Evolutionary conservation across 2,888 invertebrate species (phyloP).

Genomic region (Thymelicus sylvestris): DNA sequence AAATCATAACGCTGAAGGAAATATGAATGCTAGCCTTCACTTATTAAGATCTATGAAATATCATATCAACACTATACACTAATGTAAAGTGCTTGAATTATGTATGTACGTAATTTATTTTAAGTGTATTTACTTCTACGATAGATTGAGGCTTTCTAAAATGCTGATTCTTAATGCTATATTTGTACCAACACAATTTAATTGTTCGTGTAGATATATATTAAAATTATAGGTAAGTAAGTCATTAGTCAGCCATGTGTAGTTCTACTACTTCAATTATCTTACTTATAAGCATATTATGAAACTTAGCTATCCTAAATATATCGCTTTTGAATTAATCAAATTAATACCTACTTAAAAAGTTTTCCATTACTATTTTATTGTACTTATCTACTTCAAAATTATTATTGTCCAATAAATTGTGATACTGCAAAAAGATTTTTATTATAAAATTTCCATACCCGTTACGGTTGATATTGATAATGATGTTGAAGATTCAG

Average conservation of each 20-base stretch:
- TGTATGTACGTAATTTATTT: slow-evolving; percentile 17
- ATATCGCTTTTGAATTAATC: slow-evolving; percentile 22
- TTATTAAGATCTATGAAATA: not conserved
- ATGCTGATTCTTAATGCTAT: not conserved
- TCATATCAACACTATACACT: slow-evolving; percentile 28
- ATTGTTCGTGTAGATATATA: not conserved
- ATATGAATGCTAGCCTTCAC: not conserved
- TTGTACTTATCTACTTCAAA: slow-evolving; percentile 23
- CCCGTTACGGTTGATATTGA: too few species aligned
- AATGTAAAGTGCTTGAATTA: slow-evolving; percentile 28
- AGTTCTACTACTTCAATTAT: slow-evolving; percentile 19
- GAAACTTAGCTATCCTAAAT: slow-evolving; percentile 18
- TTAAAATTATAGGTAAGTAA: not conserved
- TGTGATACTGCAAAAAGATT: slow-evolving; percentile 63
- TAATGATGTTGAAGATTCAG: too few species aligned
- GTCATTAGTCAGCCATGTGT: not conserved
- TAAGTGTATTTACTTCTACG: not conserved
- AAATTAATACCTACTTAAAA: slow-evolving; percentile 19
- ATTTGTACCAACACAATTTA: not conserved
- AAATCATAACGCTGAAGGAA: not conserved
- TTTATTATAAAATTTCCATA: slow-evolving; percentile 12
- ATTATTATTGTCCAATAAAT: slow-evolving; percentile 74
- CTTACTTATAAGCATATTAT: slow-evolving; percentile 7
- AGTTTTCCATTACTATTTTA: slow-evolving; percentile 29
- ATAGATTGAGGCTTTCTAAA: not conserved